These are phyloP conservation scores for Polyploca ridens DNA, from an alignment of 2,888 invertebrate genomes.

Conservation along the genomic window DNA sequence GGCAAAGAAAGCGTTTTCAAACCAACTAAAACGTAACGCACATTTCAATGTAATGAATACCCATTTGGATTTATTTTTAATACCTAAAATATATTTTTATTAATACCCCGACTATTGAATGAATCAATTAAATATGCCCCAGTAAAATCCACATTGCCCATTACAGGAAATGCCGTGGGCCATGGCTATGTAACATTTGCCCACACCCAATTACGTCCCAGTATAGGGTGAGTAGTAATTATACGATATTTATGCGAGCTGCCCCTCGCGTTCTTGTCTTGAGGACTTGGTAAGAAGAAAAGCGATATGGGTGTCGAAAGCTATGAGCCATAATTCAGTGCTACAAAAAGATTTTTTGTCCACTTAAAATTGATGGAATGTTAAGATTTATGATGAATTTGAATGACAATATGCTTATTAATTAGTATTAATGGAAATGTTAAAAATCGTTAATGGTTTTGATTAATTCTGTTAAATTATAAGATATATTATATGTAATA, in stretches of 20 bases:
- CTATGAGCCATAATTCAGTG: constrained; percentile 39
- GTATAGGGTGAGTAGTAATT: constrained; percentile 61
- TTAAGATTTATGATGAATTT: constrained; percentile 16
- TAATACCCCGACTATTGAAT: no score
- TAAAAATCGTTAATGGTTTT: no score
- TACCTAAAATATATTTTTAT: no score
- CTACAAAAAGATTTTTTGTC: constrained; percentile 28
- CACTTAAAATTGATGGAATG: constrained; percentile 27
- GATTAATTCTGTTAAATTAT: no score
- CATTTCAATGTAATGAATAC: no score
- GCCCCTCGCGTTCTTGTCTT: constrained; percentile 51
- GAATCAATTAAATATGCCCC: background rate
- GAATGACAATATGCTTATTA: background rate
- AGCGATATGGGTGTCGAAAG: constrained; percentile 56
- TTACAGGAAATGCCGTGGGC: no score
- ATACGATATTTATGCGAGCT: constrained; percentile 68
- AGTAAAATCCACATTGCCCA: no score
- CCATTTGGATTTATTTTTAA: no score
- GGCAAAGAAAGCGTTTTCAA: no score
- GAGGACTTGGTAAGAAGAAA: constrained; percentile 50
- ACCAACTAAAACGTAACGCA: no score
- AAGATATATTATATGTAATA: no score
- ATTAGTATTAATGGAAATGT: background rate
- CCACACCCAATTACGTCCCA: constrained; percentile 43
- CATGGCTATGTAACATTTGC: constrained; percentile 11